These are phyloP conservation scores for Pinctada fucata DNA, from an alignment of 2,888 invertebrate species.

Conservation along the genomic window DNA sequence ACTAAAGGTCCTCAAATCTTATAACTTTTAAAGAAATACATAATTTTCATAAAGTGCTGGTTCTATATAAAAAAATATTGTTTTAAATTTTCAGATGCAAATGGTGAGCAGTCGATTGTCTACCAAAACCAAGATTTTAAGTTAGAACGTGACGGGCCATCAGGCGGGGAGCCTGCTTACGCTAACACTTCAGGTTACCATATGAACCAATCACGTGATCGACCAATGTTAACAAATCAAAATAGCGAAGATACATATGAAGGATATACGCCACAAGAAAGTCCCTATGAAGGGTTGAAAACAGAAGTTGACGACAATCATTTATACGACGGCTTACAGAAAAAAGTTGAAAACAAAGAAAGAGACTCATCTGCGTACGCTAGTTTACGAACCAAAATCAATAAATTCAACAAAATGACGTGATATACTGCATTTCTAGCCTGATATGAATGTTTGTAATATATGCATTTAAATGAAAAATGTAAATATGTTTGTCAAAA, in stretches of 20 bases:
- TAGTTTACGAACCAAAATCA: too few relatives aligned
- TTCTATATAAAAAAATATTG: not conserved
- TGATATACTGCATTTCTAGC: too few relatives aligned
- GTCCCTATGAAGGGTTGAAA: not conserved
- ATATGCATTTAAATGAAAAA: not conserved
- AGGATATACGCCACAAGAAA: not conserved
- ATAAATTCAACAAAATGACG: too few relatives aligned
- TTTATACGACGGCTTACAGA: not conserved
- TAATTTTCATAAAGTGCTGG: too few relatives aligned
- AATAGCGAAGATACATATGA: not conserved
- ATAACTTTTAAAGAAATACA: too few relatives aligned
- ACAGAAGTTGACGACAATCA: not conserved
- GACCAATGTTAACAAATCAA: not conserved
- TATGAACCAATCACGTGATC: not conserved
- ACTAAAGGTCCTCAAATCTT: too few relatives aligned
- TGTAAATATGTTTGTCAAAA: too few relatives aligned
- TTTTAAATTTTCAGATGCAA: not conserved
- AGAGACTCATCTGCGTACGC: not conserved
- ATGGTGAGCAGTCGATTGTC: not conserved
- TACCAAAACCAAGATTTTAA: not conserved
- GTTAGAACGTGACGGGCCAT: not conserved
- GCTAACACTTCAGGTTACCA: not conserved
- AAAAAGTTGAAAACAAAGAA: not conserved
- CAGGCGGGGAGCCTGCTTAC: not conserved
- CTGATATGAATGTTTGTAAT: not conserved